Evolutionary conservation across 2,797 vertebrate species (phyloP).

Genomic region (Hemibagrus guttatus): DNA sequence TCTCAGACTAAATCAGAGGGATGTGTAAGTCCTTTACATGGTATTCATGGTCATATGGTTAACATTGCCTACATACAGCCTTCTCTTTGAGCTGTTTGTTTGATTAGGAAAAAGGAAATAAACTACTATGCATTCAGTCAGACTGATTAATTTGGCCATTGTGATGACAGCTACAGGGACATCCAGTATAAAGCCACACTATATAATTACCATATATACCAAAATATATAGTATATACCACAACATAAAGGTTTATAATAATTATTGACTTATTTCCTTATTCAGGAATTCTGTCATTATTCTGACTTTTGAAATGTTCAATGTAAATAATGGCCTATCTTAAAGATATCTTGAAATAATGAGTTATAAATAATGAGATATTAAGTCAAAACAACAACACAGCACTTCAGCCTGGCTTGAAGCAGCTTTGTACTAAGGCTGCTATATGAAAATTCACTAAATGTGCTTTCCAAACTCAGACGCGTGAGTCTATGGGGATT

Average conservation of each 20-base stretch:
- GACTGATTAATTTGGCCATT: neutral
- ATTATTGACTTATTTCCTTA: neutral
- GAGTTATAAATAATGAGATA: neutral
- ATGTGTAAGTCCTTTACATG: neutral
- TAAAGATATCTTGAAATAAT: neutral
- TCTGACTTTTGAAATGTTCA: neutral
- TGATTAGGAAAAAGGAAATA: neutral
- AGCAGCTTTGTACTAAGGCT: neutral
- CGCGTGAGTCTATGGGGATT: neutral
- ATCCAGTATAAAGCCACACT: neutral
- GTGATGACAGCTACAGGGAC: neutral
- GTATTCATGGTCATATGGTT: neutral
- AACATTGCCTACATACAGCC: neutral
- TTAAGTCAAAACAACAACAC: neutral
- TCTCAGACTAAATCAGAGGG: no score
- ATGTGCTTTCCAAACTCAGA: neutral
- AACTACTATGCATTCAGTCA: neutral
- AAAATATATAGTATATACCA: neutral
- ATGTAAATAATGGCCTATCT: neutral
- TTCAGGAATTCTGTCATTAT: neutral
- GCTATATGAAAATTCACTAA: neutral
- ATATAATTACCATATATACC: neutral
- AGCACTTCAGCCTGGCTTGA: neutral
- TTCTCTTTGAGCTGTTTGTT: neutral
- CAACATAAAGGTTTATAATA: neutral